phyloP scores from a whole-genome alignment of 2,113 vertebrate genomes.

The Indri indri region DNA sequence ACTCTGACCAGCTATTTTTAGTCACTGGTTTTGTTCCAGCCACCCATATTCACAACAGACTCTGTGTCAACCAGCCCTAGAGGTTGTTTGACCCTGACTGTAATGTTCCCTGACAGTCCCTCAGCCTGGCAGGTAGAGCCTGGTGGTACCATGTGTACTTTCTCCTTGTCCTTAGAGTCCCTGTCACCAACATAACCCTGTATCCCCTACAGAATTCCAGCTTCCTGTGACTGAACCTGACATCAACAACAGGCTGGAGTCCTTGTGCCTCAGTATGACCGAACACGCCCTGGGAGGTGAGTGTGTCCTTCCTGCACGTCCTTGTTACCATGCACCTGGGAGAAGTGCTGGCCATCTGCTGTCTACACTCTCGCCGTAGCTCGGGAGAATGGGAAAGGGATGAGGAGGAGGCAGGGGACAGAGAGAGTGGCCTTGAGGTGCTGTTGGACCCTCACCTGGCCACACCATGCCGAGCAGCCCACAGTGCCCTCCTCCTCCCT shows the following conservation, averaged over 20 bases:
- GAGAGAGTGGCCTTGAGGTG: no score
- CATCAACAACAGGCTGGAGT: slow-evolving; percentile 99
- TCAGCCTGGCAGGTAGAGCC: not conserved
- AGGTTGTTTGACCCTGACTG: not conserved
- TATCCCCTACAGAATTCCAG: slow-evolving; percentile 91
- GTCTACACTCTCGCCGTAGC: not conserved
- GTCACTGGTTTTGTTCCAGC: not conserved
- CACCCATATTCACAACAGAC: not conserved
- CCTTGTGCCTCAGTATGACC: slow-evolving; percentile 99
- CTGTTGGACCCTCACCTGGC: no score
- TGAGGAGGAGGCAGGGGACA: not conserved
- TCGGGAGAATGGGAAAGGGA: not conserved
- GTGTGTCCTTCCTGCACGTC: slow-evolving; percentile 55
- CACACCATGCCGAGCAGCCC: accelerated
- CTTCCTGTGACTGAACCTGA: slow-evolving; percentile 96
- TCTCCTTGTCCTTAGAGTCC: not conserved
- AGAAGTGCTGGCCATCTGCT: not conserved
- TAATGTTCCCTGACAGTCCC: not conserved
- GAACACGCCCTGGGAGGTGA: slow-evolving; percentile 98
- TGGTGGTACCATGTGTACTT: not conserved
- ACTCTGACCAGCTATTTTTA: slow-evolving; percentile 27
- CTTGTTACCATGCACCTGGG: accelerated
- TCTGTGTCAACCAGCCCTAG: not conserved
- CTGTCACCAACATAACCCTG: not conserved
- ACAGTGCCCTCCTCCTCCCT: not conserved